Base-by-base conservation (phyloP, 2,113 vertebrate genomes). In the Poeciliopsis occidentalis region DNA sequence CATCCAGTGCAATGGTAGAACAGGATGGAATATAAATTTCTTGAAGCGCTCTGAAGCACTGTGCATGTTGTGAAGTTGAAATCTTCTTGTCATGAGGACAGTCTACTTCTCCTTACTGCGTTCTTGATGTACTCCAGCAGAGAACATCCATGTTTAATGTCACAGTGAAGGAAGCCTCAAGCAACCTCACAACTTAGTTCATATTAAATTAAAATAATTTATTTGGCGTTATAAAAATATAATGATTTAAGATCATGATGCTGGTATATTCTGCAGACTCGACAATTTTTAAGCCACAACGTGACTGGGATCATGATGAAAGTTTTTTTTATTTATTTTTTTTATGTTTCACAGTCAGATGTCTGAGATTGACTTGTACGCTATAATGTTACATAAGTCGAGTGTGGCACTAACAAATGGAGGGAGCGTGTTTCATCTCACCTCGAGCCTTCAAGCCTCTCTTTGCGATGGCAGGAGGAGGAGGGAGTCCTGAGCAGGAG, bases 401-500 rank as follows among this genome's bases (percentile, higher is more conserved):
- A 60, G 62, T 61, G 47, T 2, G 69, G 41, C n/a, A 15, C 27
- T 10, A 39, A 37, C 24, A 47, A 44, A 61, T 44, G 0, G 66
- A 44, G 47, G 60, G 31, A 29, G 24, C 61, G 30, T 32, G 65
- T 63, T 63, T 83, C 37, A 66, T 39, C 91, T 91, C 88, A 70
- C 92, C 90, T 91, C 81, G 84, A 12, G 71, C 22, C 83, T 22
- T 91, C 65, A 91, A 26, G 63, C 73, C 87, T 76, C 85, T 89
- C 76, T 76, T 91, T 2, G 76, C 84, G 12, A 89, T 32, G 61
- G 92, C 79, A 22, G 92, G 1, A 39, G 91, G 90, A 71, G 92
- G 89, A 60, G 91, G 87, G n/a, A 92, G 81, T 80, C 92, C 92
- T 93, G 80, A 68, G 60, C 57, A 44, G 34, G 10, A 64, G 64